phyloP scores from a whole-genome alignment of 2,797 vertebrate species.

The Falco concolor region DNA sequence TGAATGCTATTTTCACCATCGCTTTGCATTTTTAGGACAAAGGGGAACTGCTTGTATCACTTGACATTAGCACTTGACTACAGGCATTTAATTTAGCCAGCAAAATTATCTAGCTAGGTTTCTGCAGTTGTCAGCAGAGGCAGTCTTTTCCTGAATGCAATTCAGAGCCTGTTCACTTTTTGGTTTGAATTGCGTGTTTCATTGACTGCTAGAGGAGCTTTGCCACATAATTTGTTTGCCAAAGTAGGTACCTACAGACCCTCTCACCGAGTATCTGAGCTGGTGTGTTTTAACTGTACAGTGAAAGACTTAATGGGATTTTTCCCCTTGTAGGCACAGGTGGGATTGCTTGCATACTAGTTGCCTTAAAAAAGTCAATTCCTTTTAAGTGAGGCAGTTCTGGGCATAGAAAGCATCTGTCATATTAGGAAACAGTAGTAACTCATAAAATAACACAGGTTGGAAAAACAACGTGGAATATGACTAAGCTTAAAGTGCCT shows the following conservation, averaged over 20 bases:
- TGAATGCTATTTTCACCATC: neutral
- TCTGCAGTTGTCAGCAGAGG: neutral
- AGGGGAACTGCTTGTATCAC: neutral
- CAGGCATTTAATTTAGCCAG: neutral
- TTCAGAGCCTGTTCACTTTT: neutral
- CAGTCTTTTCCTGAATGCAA: neutral
- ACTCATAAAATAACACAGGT: neutral
- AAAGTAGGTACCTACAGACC: neutral
- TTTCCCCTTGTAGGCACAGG: neutral
- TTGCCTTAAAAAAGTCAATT: neutral
- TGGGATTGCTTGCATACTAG: neutral
- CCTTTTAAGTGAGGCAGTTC: neutral
- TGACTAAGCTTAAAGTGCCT: neutral
- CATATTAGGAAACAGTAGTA: neutral
- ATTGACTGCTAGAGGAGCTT: neutral
- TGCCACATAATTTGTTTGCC: neutral
- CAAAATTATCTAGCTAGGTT: neutral
- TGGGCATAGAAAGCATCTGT: neutral
- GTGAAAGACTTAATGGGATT: neutral
- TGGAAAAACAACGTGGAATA: neutral
- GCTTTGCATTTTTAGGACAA: neutral
- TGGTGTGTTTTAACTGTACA: neutral
- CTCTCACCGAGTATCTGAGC: neutral
- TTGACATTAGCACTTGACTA: neutral
- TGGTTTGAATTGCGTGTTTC: neutral